Evolutionary conservation across 1,140 invertebrate species (phyloP).

Genomic region (Rhopalosiphum padi): DNA sequence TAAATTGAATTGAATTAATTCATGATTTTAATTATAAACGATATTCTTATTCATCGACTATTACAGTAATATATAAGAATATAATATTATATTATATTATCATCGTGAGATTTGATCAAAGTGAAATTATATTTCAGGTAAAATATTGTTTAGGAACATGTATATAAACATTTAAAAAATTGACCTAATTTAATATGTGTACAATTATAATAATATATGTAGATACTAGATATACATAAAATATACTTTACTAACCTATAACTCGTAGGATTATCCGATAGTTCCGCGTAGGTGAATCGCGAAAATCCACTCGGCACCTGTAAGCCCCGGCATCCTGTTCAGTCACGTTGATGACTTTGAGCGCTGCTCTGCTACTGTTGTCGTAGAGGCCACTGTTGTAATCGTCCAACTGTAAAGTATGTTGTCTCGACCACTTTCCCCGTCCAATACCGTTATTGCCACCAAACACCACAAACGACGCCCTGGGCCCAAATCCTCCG

Average conservation of each 20-base stretch:
- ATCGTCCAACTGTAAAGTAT: background rate
- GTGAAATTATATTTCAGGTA: background rate
- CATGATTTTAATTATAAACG: background rate
- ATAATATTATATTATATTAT: background rate
- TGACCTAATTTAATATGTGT: background rate
- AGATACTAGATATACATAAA: background rate
- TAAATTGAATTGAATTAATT: too few relatives aligned
- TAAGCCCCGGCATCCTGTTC: conserved; percentile 72
- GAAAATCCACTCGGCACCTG: conserved; percentile 78
- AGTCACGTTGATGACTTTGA: conserved; percentile 62
- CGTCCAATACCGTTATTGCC: conserved; percentile 75
- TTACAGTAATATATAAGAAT: background rate
- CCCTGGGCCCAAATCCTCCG: conserved; percentile 79
- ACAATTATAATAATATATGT: too few relatives aligned
- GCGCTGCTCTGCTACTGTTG: conserved; percentile 63
- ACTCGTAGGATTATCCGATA: conserved; percentile 76
- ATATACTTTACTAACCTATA: conserved; percentile 71
- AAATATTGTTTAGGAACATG: background rate
- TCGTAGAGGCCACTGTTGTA: conserved; percentile 65
- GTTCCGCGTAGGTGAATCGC: conserved; percentile 74
- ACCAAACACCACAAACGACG: conserved; percentile 75
- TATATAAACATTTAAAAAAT: background rate
- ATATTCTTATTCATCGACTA: background rate
- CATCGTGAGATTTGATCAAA: background rate
- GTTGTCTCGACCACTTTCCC: conserved; percentile 76